A percentile compares a stretch with the other conserved stretches of the same genome.
Conservation (phyloP, 2,113 vertebrate genomes). For the Pedionomus torquatus region DNA sequence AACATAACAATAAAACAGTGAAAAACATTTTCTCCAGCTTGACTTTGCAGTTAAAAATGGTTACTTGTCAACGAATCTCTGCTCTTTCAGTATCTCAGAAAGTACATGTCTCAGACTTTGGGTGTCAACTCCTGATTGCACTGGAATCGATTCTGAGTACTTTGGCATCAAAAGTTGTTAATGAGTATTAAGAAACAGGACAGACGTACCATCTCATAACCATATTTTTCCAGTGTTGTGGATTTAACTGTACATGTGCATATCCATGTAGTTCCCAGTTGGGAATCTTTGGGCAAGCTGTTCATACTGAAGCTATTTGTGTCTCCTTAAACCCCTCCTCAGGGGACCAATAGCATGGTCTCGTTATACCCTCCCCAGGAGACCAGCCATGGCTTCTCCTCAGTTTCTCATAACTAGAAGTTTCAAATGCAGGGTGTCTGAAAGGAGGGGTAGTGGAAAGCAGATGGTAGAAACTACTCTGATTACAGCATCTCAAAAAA, state of each 20-base stretch:
- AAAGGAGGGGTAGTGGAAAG: not conserved
- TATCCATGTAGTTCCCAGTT: not conserved
- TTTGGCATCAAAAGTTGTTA: not conserved
- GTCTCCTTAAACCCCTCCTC: not conserved
- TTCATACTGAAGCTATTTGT: not conserved
- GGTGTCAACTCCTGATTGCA: not conserved
- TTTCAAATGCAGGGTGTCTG: not conserved
- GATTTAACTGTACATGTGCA: not conserved
- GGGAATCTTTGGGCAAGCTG: not conserved
- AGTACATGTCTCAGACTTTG: not conserved
- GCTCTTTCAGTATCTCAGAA: not conserved
- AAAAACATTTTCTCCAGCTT: constrained; percentile 17
- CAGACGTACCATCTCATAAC: not conserved
- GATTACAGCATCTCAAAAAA: not conserved
- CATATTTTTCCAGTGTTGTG: not conserved
- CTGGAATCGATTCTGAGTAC: not conserved
- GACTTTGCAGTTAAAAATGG: not conserved
- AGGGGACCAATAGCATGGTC: not conserved
- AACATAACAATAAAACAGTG: not conserved
- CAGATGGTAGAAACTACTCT: not conserved
- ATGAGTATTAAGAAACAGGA: not conserved
- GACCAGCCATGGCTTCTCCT: not conserved
- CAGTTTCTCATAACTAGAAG: not conserved
- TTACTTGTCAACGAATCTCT: not conserved
- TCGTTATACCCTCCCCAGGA: not conserved